Evolutionary conservation across 1,140 invertebrate species (phyloP), one percentile per base, ranked within the genome.

Genomic region (Homalodisca vitripennis): DNA sequence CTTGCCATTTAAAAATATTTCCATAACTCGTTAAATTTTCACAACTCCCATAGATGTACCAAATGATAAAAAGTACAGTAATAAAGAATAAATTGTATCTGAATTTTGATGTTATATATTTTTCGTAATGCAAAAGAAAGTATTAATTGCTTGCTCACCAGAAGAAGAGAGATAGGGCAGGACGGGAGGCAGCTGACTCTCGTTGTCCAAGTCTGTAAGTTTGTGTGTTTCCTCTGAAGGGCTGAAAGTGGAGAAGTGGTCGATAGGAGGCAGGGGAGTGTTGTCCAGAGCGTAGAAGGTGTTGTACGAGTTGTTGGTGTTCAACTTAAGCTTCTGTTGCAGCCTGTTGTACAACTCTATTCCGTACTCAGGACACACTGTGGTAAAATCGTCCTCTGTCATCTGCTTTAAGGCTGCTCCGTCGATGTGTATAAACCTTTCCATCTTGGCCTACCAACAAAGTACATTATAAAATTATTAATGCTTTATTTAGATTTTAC

Each of bases 181-280:
- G 12, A 20, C 22, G 26, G 55, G 55, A 27, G 55, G 14, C 10
- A 22, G 26, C 26, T 6, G n/a, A 2, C 22, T 22, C 55, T 60
- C 55, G 34, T 10, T 41, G 26, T 60, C 55, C 55, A 60, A 26
- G 26, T 60, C 55, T 26, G 55, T 60, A 3, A 60, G 55, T 12
- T 22, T 60, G 55, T 60, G 55, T 6, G 3, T 26, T 26, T 60
- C 55, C 3, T 51, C 14, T 51, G 48, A n/a, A 3, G 48, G 48
- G 26, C 24, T 26, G 55, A 10, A 12, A 26, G 22, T 60, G 55
- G 14, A 22, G 14, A 60, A 22, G 26, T 29, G 55, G 6, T 60
- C 55, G n/a, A 27, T n/a, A 2, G 22, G 22, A 12, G 12, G 48
- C 20, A n/a, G 48, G 6, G 48, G 48, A 13, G 12, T 6, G 10